Conservation (phyloP, 1,140 invertebrate species). For the Octopus bimaculoides region DNA sequence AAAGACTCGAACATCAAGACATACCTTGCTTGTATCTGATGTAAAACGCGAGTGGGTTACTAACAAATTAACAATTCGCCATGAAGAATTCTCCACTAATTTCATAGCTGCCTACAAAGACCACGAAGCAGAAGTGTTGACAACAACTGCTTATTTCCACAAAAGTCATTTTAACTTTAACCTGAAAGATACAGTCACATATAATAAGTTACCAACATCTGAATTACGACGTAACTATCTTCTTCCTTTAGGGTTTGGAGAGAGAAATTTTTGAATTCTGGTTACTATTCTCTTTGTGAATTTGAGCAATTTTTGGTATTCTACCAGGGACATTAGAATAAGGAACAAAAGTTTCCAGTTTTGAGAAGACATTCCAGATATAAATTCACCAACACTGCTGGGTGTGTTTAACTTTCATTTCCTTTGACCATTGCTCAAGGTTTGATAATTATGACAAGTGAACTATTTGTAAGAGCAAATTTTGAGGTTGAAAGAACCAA, state of each 20-base stretch:
- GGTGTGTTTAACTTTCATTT: too few species aligned
- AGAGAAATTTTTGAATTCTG: conserved; percentile 17
- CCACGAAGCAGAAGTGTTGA: conserved; percentile 47
- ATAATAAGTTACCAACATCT: conserved; percentile 40
- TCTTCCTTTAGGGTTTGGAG: conserved; percentile 39
- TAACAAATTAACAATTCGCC: conserved; percentile 38
- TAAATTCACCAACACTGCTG: too few species aligned
- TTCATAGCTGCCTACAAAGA: conserved; percentile 49
- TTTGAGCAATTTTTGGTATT: too few species aligned
- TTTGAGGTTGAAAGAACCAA: too few species aligned
- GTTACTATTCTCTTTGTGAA: too few species aligned
- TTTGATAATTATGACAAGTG: too few species aligned
- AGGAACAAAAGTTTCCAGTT: too few species aligned
- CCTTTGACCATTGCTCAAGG: too few species aligned
- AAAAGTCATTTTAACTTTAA: conserved; percentile 51
- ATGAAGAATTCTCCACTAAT: conserved; percentile 50
- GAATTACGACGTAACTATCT: conserved; percentile 48
- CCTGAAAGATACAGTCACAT: conserved; percentile 50
- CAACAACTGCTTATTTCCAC: conserved; percentile 52
- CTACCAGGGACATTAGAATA: too few species aligned
- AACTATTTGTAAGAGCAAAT: too few species aligned
- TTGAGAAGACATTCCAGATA: too few species aligned
- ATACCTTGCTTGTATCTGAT: conserved; percentile 46
- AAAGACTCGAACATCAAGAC: conserved; percentile 32
- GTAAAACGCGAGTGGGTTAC: conserved; percentile 50